Conservation (phyloP, 2,113 vertebrate genomes). For the Oreochromis aureus region DNA sequence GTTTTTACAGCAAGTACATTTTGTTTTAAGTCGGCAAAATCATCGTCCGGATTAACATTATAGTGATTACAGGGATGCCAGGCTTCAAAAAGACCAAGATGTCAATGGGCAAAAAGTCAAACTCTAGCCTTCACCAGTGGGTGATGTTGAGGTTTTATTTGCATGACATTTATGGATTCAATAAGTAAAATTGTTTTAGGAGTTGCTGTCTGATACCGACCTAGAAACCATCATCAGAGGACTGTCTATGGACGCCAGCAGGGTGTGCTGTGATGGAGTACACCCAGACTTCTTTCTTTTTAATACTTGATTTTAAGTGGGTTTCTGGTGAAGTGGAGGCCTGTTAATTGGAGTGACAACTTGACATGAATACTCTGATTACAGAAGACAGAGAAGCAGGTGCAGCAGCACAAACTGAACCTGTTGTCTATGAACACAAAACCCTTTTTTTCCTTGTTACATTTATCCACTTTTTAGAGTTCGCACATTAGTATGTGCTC, state of each 20-base stretch:
- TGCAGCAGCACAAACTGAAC: neutral
- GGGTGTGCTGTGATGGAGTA: neutral
- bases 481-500: neutral
- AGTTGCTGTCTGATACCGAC: neutral
- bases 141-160: neutral
- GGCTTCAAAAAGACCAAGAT: neutral
- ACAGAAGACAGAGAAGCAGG: neutral
- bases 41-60: neutral
- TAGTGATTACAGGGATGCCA: neutral
- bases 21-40: neutral
- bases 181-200: neutral
- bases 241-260: neutral
- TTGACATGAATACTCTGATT: neutral
- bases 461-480: neutral
- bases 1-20: neutral
- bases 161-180: neutral
- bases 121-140: neutral
- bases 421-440: neutral
- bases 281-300: neutral
- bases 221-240: neutral
- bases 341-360: neutral
- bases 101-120: neutral
- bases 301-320: neutral
- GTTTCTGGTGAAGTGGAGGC: neutral
- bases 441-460: neutral